Percentiles rank a stretch among this genome's conserved stretches.
phyloP scores from a whole-genome alignment of 37 sponge, comb jelly and placozoan genomes.

The Cliona cf. orientalis region DNA sequence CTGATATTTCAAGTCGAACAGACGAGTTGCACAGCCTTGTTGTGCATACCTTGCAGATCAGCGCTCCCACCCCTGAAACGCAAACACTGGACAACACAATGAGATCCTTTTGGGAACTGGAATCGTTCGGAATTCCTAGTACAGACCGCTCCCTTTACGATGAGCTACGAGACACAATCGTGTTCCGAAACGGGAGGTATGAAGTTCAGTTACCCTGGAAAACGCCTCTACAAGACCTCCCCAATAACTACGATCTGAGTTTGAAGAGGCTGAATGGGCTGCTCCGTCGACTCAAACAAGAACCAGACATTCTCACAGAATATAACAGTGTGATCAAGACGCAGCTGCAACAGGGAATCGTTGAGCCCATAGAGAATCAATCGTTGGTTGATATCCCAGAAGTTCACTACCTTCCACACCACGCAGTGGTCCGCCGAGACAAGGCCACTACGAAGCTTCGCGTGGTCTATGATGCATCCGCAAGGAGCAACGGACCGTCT shows the following conservation, averaged over 20 bases:
- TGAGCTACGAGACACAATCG: neutral
- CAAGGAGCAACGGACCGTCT: conserved; percentile 1
- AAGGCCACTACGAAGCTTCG: conserved; percentile 33
- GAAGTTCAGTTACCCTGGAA: conserved; percentile 49
- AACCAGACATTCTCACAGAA: conserved; percentile 1
- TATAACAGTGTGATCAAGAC: conserved; percentile 35
- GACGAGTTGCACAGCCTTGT: conserved; percentile 2
- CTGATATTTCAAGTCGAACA: neutral
- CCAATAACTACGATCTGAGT: conserved; percentile 37
- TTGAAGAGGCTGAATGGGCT: conserved; percentile 22
- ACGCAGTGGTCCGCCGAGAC: conserved; percentile 29
- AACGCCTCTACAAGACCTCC: neutral
- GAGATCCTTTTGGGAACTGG: conserved; percentile 47
- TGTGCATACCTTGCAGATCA: conserved; percentile 3
- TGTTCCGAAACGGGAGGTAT: conserved; percentile 31
- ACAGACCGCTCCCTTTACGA: conserved; percentile 24
- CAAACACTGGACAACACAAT: conserved; percentile 9
- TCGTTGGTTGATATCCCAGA: neutral
- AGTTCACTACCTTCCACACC: conserved; percentile 36
- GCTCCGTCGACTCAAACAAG: conserved; percentile 10
- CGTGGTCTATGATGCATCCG: conserved; percentile 30
- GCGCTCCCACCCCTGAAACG: neutral
- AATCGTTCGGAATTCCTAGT: conserved; percentile 23
- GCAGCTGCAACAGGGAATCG: conserved; percentile 23
- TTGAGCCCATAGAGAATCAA: neutral